Conservation (phyloP, 2,113 vertebrate species). For the Anoplopoma fimbria region DNA sequence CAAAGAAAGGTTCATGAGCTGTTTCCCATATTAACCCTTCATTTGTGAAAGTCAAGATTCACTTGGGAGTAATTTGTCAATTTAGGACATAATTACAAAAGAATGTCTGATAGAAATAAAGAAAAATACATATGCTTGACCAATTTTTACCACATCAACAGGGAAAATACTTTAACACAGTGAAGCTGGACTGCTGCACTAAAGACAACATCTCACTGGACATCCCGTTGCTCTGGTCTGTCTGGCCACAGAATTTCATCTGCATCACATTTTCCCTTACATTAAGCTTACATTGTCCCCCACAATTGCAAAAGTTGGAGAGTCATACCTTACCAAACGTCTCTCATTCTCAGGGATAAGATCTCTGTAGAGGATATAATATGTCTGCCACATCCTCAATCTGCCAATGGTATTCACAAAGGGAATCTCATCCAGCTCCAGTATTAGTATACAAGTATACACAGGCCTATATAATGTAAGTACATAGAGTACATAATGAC, state of each 20-base stretch:
- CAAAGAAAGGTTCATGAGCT: background rate
- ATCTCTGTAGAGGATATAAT: background rate
- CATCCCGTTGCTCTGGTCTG: background rate
- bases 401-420: too few species aligned
- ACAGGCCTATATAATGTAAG: background rate
- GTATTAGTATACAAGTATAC: too few species aligned
- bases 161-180: background rate
- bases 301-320: too few species aligned
- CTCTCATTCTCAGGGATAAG: background rate
- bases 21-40: background rate
- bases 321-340: background rate
- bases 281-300: background rate
- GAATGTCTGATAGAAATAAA: background rate
- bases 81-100: too few species aligned
- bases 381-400: background rate
- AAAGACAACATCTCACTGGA: background rate
- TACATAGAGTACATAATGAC: background rate
- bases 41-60: background rate
- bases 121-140: background rate
- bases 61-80: background rate
- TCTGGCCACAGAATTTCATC: background rate
- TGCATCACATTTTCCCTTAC: background rate
- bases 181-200: background rate
- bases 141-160: background rate
- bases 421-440: too few species aligned